phyloP scores from a whole-genome alignment of 2,113 vertebrate genomes.

The Phainopepla nitens region DNA sequence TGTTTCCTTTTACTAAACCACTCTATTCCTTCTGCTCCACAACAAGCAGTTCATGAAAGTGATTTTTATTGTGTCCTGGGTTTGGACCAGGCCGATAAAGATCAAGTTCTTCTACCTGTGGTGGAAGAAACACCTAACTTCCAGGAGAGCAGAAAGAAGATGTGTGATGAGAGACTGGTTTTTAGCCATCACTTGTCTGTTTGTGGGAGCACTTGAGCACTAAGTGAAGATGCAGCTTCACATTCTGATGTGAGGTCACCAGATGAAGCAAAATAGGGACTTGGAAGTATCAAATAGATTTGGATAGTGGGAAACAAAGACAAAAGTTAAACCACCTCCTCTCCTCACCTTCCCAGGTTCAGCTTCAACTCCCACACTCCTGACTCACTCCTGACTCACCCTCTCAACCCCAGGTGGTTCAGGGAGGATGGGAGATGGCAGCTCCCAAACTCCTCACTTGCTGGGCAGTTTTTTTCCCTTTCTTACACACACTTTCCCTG shows the following conservation, averaged over 20 bases:
- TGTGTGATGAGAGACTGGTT: not conserved
- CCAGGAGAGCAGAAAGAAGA: not conserved
- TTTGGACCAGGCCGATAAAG: not conserved
- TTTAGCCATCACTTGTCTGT: not conserved
- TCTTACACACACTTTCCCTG: not conserved
- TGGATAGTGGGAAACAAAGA: not conserved
- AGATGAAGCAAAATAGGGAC: not conserved
- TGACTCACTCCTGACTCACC: not conserved
- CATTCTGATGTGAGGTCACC: not conserved
- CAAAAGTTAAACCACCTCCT: not conserved
- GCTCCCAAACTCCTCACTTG: not conserved
- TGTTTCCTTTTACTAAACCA: not conserved
- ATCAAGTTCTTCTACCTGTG: not conserved
- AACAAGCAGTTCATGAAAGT: not conserved
- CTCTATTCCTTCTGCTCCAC: not conserved
- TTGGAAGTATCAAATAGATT: not conserved
- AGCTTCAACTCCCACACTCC: fast-evolving
- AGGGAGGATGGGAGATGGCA: not conserved
- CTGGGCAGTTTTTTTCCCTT: not conserved
- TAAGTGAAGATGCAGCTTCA: not conserved
- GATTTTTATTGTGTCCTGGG: not conserved
- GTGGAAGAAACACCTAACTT: not conserved
- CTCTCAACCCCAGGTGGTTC: fast-evolving
- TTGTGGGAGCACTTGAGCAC: not conserved
- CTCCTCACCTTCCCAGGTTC: not conserved